Evolutionary conservation across 2,797 vertebrate species (phyloP).

Genomic region (Triplophysa bombifrons): DNA sequence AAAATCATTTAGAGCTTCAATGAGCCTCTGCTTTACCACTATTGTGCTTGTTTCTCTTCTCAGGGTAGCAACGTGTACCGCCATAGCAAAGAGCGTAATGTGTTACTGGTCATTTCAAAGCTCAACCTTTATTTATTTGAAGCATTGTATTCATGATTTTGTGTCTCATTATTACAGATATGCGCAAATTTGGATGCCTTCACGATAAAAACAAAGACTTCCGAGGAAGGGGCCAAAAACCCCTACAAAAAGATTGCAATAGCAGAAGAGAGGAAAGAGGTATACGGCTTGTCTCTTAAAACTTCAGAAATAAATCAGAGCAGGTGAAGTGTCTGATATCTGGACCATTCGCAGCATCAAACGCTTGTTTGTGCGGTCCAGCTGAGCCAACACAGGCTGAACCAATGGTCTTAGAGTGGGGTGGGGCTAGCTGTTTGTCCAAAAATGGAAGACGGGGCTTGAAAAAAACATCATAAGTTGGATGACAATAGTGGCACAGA

Average conservation of each 20-base stretch:
- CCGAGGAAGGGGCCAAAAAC: slow-evolving; percentile 79
- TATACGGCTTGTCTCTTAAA: slow-evolving; percentile 56
- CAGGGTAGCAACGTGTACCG: not conserved
- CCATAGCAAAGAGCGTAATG: not conserved
- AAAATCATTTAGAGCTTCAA: slow-evolving; percentile 28
- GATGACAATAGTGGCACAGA: not conserved
- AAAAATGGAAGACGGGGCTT: not conserved
- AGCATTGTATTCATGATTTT: not conserved
- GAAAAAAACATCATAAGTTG: too few species aligned
- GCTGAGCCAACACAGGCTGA: not conserved
- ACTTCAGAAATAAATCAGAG: not conserved
- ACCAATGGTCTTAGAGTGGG: not conserved
- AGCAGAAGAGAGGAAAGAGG: slow-evolving; percentile 82
- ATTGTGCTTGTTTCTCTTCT: not conserved
- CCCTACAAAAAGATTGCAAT: slow-evolving; percentile 79
- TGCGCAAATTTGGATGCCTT: slow-evolving; percentile 93
- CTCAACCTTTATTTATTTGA: not conserved
- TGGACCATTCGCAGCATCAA: not conserved
- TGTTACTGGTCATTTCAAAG: not conserved
- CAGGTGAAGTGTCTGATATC: not conserved
- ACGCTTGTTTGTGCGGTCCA: not conserved
- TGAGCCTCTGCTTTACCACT: not conserved
- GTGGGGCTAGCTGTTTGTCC: not conserved
- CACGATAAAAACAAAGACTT: slow-evolving; percentile 84
- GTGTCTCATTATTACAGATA: slow-evolving; percentile 75